Evolutionary conservation across 1,140 invertebrate genomes (phyloP), one percentile per base, ranked within the genome.

Genomic region (Drosophila parvula): DNA sequence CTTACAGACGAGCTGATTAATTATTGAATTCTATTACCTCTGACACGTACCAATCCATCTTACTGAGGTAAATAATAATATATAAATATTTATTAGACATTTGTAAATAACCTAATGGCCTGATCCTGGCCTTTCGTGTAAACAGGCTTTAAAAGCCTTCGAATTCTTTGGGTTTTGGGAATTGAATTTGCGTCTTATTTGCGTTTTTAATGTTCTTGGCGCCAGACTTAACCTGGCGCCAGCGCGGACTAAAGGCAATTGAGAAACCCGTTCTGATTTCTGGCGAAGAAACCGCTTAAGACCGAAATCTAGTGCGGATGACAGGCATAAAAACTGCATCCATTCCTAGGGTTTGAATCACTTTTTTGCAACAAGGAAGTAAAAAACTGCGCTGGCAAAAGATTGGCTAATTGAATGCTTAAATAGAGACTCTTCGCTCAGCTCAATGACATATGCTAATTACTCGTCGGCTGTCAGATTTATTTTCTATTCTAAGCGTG

Each of bases 121-220:
- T 34, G 55, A 32, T 64, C 40, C 30, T 61, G 40, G 40, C 1
- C 11, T 4, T 14, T 0, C 34, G n/a, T 18, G 14, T 27, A 55
- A 62, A 62, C 58, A 59, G 11, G 41, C 53, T 64, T 61, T 74
- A 34, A 64, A 18, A 61, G 22, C 22, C 18, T 22, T 14, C 8
- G 51, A 63, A 16, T 32, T 62, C 34, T 16, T 56, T 0, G 30
- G n/a, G 5, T 36, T 61, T 14, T 12, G 40, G 32, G 30, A n/a
- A n/a, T 14, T 36, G 16, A 45, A 41, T 77, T 32, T 59, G 9
- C 44, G 69, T 58, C 47, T 67, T 75, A 73, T 84, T 77, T 77
- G 45, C 62, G 34, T 44, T 28, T 14, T 60, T 74, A 80, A 84
- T 74, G 73, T 60, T 68, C 64, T 74, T 69, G 81, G 67, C 81